Evolutionary conservation across 2,888 invertebrate species (phyloP).

Genomic region (Drosophila kuntzei): DNA sequence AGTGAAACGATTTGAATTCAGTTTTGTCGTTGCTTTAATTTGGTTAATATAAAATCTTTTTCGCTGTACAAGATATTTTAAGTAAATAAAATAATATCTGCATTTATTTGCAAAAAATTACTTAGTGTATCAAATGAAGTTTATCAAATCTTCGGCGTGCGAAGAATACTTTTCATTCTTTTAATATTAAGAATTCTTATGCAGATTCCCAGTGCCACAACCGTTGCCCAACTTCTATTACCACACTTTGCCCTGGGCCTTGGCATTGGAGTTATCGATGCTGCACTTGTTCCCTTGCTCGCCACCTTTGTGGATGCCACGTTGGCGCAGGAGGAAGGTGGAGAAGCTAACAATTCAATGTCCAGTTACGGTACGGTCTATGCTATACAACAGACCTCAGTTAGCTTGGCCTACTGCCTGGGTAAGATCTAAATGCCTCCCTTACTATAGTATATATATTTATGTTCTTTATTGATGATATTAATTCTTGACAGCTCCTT

Average conservation of each 20-base stretch:
- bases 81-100: no score
- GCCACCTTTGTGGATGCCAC: constrained; percentile 90
- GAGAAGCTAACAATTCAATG: constrained; percentile 60
- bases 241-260: constrained; percentile 93
- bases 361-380: constrained; percentile 93
- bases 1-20: no score
- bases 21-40: no score
- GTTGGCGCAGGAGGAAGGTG: constrained; percentile 80
- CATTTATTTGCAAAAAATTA: no score
- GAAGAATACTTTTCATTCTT: background rate
- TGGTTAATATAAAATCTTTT: no score
- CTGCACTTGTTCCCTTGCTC: constrained; percentile 91
- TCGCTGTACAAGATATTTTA: no score
- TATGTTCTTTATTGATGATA: background rate
- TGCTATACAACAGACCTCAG: constrained; percentile 93
- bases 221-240: constrained; percentile 88
- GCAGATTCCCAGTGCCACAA: constrained; percentile 88
- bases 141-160: background rate
- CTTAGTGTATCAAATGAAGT: background rate
- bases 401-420: constrained; percentile 92
- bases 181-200: background rate
- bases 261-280: constrained; percentile 93
- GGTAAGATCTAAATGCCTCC: constrained; percentile 85
- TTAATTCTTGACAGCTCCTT: constrained; percentile 87
- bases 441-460: no score